Percentiles rank a stretch among this genome's conserved stretches.
phyloP scores from a whole-genome alignment of 2,888 invertebrate genomes.

The Caenorhabditis japonica region DNA sequence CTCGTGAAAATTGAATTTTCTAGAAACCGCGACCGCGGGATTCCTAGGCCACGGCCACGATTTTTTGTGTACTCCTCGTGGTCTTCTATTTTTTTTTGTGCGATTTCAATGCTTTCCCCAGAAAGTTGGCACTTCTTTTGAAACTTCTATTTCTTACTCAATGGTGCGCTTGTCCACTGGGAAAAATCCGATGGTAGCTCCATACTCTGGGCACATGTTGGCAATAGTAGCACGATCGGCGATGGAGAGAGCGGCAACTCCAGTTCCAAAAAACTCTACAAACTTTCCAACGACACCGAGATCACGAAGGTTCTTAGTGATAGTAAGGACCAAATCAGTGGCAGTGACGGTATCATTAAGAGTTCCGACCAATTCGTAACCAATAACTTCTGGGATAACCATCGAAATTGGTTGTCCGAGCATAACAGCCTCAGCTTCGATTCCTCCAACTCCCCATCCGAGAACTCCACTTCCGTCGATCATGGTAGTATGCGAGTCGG shows the following conservation, averaged over 20 bases:
- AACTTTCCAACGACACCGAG: slow-evolving; percentile 97
- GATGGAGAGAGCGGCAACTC: slow-evolving; percentile 89
- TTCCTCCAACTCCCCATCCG: slow-evolving; percentile 88
- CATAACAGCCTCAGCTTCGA: slow-evolving; percentile 99
- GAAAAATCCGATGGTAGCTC: slow-evolving; percentile 84
- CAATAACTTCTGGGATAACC: slow-evolving; percentile 85
- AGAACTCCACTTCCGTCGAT: slow-evolving; percentile 88
- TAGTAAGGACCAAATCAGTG: slow-evolving; percentile 95
- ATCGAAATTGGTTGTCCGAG: slow-evolving; percentile 96
- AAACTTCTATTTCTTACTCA: slow-evolving; percentile 45
- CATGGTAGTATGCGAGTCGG: slow-evolving; percentile 99
- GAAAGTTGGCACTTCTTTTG: background rate
- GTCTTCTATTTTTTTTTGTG: too few species aligned
- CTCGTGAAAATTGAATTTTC: too few species aligned
- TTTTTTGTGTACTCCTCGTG: too few species aligned
- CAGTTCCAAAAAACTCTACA: slow-evolving; percentile 97
- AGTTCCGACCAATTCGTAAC: slow-evolving; percentile 88
- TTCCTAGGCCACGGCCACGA: too few species aligned
- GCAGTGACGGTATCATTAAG: slow-evolving; percentile 89
- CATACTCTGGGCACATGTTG: slow-evolving; percentile 99
- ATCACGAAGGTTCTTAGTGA: slow-evolving; percentile 93
- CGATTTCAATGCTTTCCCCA: too few species aligned
- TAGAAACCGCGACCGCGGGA: too few species aligned
- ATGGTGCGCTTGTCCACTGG: slow-evolving; percentile 73
- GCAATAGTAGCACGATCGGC: slow-evolving; percentile 95